phyloP scores from a whole-genome alignment of 2,888 invertebrate genomes.

The Drymonia ruficornis region DNA sequence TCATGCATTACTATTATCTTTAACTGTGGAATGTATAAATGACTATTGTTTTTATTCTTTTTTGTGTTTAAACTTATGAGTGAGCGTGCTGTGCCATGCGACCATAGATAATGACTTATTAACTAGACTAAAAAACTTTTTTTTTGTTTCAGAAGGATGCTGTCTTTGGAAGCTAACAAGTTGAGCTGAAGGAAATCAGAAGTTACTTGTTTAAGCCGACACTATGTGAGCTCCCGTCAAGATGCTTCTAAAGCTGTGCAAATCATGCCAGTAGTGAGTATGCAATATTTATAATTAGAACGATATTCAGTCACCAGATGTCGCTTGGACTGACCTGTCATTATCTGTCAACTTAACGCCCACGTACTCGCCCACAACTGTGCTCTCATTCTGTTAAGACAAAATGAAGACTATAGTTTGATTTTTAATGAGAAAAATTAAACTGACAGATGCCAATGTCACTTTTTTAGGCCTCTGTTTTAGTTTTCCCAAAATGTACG shows the following conservation, averaged over 20 bases:
- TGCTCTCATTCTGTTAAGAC: too few species aligned
- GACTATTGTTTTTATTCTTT: conserved; percentile 3
- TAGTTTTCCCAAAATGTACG: too few species aligned
- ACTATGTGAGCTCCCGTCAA: conserved; percentile 54
- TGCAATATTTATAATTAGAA: not conserved
- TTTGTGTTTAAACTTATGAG: too few species aligned
- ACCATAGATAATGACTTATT: not conserved
- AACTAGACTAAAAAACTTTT: not conserved
- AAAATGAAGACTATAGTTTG: too few species aligned
- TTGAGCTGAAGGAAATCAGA: not conserved
- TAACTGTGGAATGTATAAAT: conserved; percentile 12
- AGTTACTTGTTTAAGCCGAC: conserved; percentile 15
- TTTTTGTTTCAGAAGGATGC: conserved; percentile 17
- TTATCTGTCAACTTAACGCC: too few species aligned
- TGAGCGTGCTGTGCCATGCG: too few species aligned
- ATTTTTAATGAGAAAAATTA: too few species aligned
- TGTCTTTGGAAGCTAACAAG: not conserved
- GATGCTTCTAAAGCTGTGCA: conserved; percentile 79
- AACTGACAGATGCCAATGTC: too few species aligned
- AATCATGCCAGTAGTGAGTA: conserved; percentile 85
- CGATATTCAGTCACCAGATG: too few species aligned
- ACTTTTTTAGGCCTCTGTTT: too few species aligned
- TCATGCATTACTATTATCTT: conserved; percentile 5
- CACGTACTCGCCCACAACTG: too few species aligned
- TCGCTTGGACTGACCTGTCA: too few species aligned